phyloP scores from a whole-genome alignment of 1,140 invertebrate genomes.

The Dermatophagoides farinae region DNA sequence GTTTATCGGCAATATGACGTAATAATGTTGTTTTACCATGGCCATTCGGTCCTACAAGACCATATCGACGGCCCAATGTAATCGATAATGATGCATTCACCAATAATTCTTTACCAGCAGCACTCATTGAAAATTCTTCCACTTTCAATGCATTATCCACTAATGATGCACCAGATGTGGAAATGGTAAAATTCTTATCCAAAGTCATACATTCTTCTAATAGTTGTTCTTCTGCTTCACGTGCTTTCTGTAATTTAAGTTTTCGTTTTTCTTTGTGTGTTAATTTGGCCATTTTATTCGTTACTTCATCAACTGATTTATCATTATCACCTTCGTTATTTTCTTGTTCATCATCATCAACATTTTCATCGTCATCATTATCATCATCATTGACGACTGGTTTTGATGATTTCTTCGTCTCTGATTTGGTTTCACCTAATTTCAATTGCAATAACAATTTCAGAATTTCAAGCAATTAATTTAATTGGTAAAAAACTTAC shows the following conservation, averaged over 20 bases:
- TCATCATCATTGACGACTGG: not conserved
- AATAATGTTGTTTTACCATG: constrained; percentile 98
- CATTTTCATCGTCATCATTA: not conserved
- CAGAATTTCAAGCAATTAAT: not conserved
- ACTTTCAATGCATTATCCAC: constrained; percentile 27
- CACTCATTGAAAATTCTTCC: constrained; percentile 93
- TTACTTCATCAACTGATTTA: not conserved
- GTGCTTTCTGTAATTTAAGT: constrained; percentile 12
- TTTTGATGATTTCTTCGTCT: not conserved
- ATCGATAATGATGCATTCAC: constrained; percentile 88
- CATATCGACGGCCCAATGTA: constrained; percentile 79
- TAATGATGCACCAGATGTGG: constrained; percentile 4
- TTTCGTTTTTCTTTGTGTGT: constrained; percentile 16
- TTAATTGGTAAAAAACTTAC: not conserved
- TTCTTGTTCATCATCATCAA: not conserved
- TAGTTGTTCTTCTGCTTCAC: constrained; percentile 12
- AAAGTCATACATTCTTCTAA: not conserved
- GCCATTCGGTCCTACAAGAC: constrained; percentile 90
- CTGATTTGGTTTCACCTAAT: not conserved
- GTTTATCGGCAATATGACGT: constrained; percentile 64
- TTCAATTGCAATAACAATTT: not conserved
- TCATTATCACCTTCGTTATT: not conserved
- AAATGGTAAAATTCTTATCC: constrained; percentile 15
- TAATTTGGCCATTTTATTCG: constrained; percentile 6
- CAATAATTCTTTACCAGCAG: constrained; percentile 91